phyloP scores from a whole-genome alignment of 2,113 vertebrate genomes.

The Podocnemis expansa region DNA sequence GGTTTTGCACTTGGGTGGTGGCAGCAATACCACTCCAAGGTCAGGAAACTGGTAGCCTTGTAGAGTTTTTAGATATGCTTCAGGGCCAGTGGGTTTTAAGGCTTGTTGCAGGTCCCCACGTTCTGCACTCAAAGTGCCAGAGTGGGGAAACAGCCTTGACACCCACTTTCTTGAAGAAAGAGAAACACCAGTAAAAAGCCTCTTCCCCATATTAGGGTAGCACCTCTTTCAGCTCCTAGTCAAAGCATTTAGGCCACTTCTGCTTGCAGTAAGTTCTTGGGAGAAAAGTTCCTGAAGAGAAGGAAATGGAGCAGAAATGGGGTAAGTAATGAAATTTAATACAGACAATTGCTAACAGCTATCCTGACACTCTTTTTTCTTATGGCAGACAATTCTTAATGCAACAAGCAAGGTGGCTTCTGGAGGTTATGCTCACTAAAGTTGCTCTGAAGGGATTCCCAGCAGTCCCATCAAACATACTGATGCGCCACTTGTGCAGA shows the following conservation, averaged over 20 bases:
- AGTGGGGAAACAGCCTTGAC: no score
- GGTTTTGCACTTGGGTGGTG: no score
- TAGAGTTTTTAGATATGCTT: no score
- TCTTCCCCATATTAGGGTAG: neutral
- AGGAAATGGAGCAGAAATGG: neutral
- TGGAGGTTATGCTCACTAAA: neutral
- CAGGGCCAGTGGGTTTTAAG: no score
- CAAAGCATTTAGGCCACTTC: neutral
- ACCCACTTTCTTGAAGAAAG: rapidly evolving
- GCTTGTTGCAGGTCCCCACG: no score
- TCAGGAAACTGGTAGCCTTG: no score
- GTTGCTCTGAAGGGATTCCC: neutral
- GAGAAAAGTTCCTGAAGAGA: neutral
- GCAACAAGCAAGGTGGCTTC: neutral
- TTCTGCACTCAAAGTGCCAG: no score
- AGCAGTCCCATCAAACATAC: neutral
- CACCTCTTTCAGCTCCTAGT: neutral
- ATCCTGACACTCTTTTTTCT: neutral
- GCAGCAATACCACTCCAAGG: no score
- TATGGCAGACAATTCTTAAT: neutral
- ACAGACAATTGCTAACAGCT: neutral
- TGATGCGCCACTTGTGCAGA: neutral
- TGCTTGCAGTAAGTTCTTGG: neutral
- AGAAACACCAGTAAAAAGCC: neutral
- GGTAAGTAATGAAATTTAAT: neutral